A percentile compares a stretch with the other conserved stretches of the same genome.
phyloP scores from a whole-genome alignment of 2,797 vertebrate species.

The Poecile montanus region DNA sequence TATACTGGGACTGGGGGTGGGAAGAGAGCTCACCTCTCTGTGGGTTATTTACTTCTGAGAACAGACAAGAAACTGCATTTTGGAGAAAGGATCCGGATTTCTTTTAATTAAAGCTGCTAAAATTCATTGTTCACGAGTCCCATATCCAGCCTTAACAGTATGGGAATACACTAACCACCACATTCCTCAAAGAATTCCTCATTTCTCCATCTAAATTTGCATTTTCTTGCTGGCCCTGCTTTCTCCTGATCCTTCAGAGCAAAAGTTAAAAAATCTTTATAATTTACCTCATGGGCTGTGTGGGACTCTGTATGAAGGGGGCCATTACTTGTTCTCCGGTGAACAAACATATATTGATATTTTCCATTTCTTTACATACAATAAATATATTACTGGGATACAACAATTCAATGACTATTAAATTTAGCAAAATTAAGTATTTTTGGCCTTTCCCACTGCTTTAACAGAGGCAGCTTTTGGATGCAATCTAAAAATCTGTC shows the following conservation, averaged over 20 bases:
- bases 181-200: neutral
- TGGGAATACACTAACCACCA: neutral
- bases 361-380: neutral
- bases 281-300: neutral
- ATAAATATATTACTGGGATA: neutral
- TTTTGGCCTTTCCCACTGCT: neutral
- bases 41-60: neutral
- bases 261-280: neutral
- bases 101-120: neutral
- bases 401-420: neutral
- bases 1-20: neutral
- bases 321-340: neutral
- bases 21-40: neutral
- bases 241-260: neutral
- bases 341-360: neutral
- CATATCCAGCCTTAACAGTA: neutral
- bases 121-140: rapidly evolving
- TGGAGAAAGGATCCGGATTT: neutral
- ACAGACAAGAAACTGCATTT: rapidly evolving
- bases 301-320: neutral
- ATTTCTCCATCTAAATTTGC: neutral
- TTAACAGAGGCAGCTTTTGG: neutral
- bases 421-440: neutral
- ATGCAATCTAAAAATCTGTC: neutral
- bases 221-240: neutral